Percentiles rank a stretch among this genome's conserved stretches.
Conservation (phyloP, 2,797 vertebrate species). For the Helostoma temminkii region DNA sequence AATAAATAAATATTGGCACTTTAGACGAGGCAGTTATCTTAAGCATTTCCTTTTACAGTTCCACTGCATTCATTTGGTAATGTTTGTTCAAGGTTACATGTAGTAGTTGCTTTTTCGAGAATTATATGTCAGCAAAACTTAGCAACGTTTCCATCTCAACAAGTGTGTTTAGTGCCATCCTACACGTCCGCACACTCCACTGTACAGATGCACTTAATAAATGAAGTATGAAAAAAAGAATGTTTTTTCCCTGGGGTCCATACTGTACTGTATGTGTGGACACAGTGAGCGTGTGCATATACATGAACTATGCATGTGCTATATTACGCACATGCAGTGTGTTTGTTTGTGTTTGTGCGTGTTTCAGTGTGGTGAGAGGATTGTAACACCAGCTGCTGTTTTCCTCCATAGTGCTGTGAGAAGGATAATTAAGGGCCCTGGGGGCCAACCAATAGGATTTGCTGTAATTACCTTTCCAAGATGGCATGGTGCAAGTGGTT, state of each 20-base stretch:
- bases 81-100: background rate
- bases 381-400: constrained; percentile 59
- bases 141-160: background rate
- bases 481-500: constrained; percentile 58
- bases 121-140: background rate
- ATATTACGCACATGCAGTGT: background rate
- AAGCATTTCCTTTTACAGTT: background rate
- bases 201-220: background rate
- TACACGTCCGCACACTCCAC: background rate
- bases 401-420: constrained; percentile 52
- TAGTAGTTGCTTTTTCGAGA: background rate
- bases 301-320: no score
- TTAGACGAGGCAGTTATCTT: background rate
- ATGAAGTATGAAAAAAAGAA: background rate
- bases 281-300: constrained; percentile 2
- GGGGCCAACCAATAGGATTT: constrained; percentile 68
- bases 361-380: constrained; percentile 19
- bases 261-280: constrained; percentile 9
- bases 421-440: constrained; percentile 74
- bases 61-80: background rate
- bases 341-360: constrained; percentile 25
- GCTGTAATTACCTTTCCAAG: constrained; percentile 77
- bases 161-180: background rate
- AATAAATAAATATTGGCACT: background rate
- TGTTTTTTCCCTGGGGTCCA: background rate